Conservation (phyloP, 2,888 invertebrate species). For the Euplexia lucipara region DNA sequence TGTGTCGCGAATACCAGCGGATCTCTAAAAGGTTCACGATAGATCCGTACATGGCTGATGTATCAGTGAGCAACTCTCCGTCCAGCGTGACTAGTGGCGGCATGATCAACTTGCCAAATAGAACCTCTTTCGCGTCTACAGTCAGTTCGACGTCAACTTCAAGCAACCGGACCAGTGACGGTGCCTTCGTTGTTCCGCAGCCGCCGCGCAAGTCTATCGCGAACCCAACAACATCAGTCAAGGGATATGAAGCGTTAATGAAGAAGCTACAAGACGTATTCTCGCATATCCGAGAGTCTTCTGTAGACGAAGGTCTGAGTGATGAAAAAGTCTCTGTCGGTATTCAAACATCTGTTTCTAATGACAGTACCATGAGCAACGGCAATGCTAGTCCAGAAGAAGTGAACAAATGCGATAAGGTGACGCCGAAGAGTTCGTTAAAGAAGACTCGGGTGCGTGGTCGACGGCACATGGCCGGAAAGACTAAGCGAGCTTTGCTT, state of each 20-base stretch:
- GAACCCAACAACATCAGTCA: slow-evolving; percentile 83
- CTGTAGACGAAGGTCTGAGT: slow-evolving; percentile 74
- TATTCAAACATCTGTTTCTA: slow-evolving; percentile 81
- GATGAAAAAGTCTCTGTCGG: slow-evolving; percentile 86
- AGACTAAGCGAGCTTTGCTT: slow-evolving; percentile 85
- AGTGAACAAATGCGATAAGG: slow-evolving; percentile 82
- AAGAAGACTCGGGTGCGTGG: slow-evolving; percentile 87
- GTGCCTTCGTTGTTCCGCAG: slow-evolving; percentile 87
- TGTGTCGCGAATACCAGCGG: slow-evolving; percentile 87
- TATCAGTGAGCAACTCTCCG: slow-evolving; percentile 85
- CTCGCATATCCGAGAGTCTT: slow-evolving; percentile 80
- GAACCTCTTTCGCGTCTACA: slow-evolving; percentile 86
- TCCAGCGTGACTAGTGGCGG: slow-evolving; percentile 88
- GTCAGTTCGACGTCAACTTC: slow-evolving; percentile 83
- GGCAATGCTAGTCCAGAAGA: slow-evolving; percentile 87
- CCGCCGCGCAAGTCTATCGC: slow-evolving; percentile 85
- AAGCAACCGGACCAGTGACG: slow-evolving; percentile 87
- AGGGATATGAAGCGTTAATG: slow-evolving; percentile 84
- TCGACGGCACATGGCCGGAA: slow-evolving; percentile 83
- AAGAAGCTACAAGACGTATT: slow-evolving; percentile 87
- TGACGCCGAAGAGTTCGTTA: slow-evolving; percentile 89
- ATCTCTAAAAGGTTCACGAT: slow-evolving; percentile 87
- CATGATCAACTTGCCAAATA: slow-evolving; percentile 84
- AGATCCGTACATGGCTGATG: slow-evolving; percentile 86
- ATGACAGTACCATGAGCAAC: slow-evolving; percentile 79